These are phyloP conservation scores for Nysson spinosus DNA, from an alignment of 2,888 invertebrate genomes.

Conservation along the genomic window DNA sequence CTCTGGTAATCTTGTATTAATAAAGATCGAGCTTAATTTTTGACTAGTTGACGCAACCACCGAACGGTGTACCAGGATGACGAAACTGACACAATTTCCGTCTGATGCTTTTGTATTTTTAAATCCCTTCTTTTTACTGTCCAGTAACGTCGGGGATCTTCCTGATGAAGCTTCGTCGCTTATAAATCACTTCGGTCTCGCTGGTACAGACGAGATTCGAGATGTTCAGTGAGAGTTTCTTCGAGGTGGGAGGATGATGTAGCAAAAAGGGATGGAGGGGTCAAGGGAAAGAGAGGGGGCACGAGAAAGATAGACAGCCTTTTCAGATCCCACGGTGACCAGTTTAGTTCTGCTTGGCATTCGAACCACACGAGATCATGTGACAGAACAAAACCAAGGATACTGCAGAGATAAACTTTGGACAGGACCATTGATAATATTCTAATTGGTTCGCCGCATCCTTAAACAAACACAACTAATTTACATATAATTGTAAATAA, in stretches of 20 bases:
- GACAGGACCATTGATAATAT: slow-evolving; percentile 13
- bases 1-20: neutral
- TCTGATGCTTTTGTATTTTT: slow-evolving; percentile 33
- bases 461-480: no score
- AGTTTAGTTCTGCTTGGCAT: slow-evolving; percentile 66
- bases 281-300: slow-evolving; percentile 36
- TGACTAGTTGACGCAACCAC: slow-evolving; percentile 16
- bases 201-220: slow-evolving; percentile 12
- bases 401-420: slow-evolving; percentile 5
- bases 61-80: slow-evolving; percentile 15
- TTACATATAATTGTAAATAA: no score
- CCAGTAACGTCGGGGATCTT: slow-evolving; percentile 27
- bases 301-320: slow-evolving; percentile 56
- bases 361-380: slow-evolving; percentile 58
- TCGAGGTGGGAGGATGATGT: slow-evolving; percentile 14
- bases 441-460: no score
- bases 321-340: slow-evolving; percentile 66
- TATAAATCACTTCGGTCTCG: slow-evolving; percentile 45
- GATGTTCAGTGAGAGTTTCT: slow-evolving; percentile 28
- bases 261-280: slow-evolving; percentile 44
- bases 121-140: slow-evolving; percentile 38
- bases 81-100: slow-evolving; percentile 18
- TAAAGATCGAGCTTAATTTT: neutral
- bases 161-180: slow-evolving; percentile 36
- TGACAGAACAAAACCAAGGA: slow-evolving; percentile 30